These are phyloP conservation scores for Parazoanthus swiftii DNA, from an alignment of 92 coral and sea anemone species.

Conservation along the genomic window DNA sequence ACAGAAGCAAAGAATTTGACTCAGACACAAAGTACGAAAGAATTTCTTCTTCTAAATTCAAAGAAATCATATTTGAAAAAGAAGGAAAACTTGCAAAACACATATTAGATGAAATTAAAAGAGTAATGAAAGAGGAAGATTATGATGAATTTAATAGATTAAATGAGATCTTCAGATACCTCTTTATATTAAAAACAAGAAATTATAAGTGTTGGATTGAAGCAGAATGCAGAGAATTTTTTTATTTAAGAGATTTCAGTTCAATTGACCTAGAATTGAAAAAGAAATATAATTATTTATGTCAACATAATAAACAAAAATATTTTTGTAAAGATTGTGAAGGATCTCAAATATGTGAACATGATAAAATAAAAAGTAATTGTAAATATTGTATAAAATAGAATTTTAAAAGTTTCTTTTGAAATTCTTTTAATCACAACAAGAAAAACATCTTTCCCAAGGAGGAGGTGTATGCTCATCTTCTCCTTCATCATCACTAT, in stretches of 20 bases:
- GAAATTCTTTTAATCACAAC: background rate
- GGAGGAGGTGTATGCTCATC: slow-evolving; percentile 1
- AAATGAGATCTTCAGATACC: background rate
- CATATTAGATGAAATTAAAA: background rate
- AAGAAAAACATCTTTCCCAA: background rate
- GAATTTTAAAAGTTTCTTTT: background rate
- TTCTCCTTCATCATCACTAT: background rate
- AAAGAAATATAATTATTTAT: slow-evolving; percentile 13
- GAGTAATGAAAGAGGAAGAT: slow-evolving; percentile 8
- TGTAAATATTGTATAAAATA: background rate
- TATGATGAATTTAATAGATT: slow-evolving; percentile 1
- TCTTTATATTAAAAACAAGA: background rate
- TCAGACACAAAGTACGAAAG: background rate
- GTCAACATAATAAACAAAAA: background rate
- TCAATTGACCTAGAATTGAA: background rate
- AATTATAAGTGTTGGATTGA: background rate
- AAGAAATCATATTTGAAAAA: slow-evolving; percentile 6
- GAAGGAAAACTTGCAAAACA: slow-evolving; percentile 15
- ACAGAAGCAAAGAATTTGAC: background rate
- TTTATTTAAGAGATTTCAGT: background rate
- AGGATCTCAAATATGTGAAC: background rate
- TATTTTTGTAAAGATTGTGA: background rate
- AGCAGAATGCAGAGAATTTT: background rate
- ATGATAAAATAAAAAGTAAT: background rate
- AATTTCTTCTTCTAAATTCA: slow-evolving; percentile 19